These are phyloP conservation scores for Lanius collurio DNA, from an alignment of 2,113 vertebrate genomes.

Conservation along the genomic window DNA sequence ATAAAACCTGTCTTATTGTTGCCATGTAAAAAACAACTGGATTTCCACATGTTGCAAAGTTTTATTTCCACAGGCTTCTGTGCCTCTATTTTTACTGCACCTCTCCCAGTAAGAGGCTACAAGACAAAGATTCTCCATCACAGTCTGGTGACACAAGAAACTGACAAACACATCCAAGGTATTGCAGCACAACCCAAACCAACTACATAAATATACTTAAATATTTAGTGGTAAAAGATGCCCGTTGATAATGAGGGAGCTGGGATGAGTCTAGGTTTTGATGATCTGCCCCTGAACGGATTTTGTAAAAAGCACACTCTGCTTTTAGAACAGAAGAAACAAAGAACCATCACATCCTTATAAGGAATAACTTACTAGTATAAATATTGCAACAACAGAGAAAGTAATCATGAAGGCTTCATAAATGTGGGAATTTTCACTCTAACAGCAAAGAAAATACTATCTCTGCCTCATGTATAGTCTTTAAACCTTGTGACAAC, in stretches of 20 bases:
- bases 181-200: not conserved
- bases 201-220: not conserved
- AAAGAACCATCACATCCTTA: not conserved
- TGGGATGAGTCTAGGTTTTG: not conserved
- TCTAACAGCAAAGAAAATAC: not conserved
- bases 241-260: not conserved
- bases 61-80: conserved; percentile 4
- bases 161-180: not conserved
- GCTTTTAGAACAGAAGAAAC: not conserved
- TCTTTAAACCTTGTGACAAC: not conserved
- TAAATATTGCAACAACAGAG: not conserved
- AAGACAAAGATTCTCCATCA: not conserved
- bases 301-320: not conserved
- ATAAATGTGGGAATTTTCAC: not conserved
- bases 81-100: not conserved
- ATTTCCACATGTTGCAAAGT: conserved; percentile 10
- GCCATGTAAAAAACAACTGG: conserved; percentile 36
- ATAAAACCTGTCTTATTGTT: not conserved
- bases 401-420: not conserved
- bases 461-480: not conserved
- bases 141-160: not conserved
- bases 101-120: not conserved
- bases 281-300: not conserved
- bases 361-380: not conserved
- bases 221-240: not conserved